Conservation (phyloP, 2,797 vertebrate species). For the Coranthus polyacanthus region DNA sequence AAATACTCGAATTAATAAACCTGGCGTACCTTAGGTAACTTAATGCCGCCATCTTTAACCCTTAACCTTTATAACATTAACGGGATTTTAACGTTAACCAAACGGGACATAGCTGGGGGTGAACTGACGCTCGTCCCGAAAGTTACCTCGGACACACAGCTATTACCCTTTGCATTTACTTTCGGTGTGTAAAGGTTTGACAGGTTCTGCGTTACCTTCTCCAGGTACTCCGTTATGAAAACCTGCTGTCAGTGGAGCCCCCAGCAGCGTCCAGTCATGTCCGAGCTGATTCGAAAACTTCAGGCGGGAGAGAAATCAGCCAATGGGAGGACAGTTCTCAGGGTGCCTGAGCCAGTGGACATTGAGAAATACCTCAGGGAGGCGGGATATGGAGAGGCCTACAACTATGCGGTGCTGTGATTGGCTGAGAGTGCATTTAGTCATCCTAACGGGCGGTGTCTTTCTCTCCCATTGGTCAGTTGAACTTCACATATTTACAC, state of each 20-base stretch:
- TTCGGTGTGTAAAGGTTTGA: background rate
- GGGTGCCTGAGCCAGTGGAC: conserved; percentile 84
- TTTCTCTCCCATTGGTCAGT: background rate
- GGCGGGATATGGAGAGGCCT: conserved; percentile 84
- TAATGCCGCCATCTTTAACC: too few relatives aligned
- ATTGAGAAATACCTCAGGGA: conserved; percentile 87
- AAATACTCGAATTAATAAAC: too few relatives aligned
- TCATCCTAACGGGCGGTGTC: background rate
- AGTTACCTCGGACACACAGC: too few relatives aligned
- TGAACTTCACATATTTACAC: background rate
- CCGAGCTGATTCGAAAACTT: conserved; percentile 79
- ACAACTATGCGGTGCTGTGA: conserved; percentile 88
- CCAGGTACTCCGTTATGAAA: conserved; percentile 88
- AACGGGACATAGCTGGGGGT: too few relatives aligned
- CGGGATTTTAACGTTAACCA: too few relatives aligned
- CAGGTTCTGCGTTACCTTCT: background rate
- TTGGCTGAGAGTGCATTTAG: conserved; percentile 12
- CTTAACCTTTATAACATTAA: too few relatives aligned
- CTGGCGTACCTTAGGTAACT: too few relatives aligned
- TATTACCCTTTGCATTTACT: too few relatives aligned
- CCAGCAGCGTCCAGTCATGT: conserved; percentile 70
- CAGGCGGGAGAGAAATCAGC: conserved; percentile 79
- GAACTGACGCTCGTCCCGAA: too few relatives aligned
- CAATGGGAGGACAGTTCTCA: conserved; percentile 83
- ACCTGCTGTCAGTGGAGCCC: conserved; percentile 88